Conservation (phyloP, 2,797 vertebrate genomes). For the Premnoplex brunnescens region DNA sequence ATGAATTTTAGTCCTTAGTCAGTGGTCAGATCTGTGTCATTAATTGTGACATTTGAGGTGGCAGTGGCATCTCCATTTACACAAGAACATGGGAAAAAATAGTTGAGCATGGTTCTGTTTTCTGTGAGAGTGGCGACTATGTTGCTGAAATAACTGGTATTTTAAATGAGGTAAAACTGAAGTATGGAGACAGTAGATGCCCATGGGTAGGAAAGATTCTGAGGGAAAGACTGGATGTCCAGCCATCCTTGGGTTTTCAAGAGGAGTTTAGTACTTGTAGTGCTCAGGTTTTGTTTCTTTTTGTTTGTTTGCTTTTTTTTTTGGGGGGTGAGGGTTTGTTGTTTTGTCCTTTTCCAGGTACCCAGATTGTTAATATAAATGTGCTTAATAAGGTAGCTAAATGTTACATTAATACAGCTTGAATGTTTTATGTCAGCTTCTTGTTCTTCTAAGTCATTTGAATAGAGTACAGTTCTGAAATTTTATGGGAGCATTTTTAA, state of each 20-base stretch:
- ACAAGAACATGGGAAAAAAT: not conserved
- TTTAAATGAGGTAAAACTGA: not conserved
- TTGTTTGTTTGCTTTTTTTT: not conserved
- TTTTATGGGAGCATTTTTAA: not conserved
- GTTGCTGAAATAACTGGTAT: not conserved
- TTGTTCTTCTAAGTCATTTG: not conserved
- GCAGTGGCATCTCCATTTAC: not conserved
- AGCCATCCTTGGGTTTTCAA: not conserved
- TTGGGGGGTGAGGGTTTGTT: too few relatives aligned
- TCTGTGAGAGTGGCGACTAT: not conserved
- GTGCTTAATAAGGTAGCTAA: not conserved
- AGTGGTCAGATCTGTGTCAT: not conserved
- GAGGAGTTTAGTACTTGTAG: not conserved
- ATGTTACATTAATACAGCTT: not conserved
- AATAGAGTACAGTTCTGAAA: not conserved
- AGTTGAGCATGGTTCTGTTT: not conserved
- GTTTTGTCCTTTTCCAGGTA: not conserved
- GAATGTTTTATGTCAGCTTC: not conserved
- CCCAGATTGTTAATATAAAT: not conserved
- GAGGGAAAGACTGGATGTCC: not conserved
- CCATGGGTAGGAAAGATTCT: not conserved
- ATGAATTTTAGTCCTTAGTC: not conserved
- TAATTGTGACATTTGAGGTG: not conserved
- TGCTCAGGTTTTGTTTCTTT: not conserved
- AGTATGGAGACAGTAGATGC: not conserved